These are phyloP conservation scores for Anguilla megastoma DNA, from an alignment of 2,797 vertebrate genomes.

Conservation along the genomic window DNA sequence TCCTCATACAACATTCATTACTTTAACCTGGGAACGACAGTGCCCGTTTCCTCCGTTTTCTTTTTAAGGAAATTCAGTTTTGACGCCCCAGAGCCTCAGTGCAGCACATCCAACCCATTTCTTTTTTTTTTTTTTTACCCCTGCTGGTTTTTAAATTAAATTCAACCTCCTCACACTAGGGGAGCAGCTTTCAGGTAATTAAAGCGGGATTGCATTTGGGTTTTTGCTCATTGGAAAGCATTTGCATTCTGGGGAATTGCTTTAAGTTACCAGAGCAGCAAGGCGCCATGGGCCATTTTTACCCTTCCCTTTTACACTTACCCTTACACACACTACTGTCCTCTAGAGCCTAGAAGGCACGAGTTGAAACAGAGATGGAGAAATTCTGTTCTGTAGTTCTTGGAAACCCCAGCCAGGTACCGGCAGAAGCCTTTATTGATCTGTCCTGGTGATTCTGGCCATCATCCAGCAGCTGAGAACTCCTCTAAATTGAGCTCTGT, in stretches of 20 bases:
- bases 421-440: conserved; percentile 46
- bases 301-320: not conserved
- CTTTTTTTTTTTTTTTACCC: not conserved
- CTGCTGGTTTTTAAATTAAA: conserved; percentile 33
- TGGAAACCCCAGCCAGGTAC: conserved; percentile 43
- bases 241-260: not conserved
- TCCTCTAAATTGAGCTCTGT: conserved; percentile 35
- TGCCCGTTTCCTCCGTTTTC: conserved; percentile 50
- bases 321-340: not conserved
- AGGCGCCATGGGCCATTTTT: not conserved
- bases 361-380: not conserved
- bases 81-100: not conserved
- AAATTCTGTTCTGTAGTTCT: conserved; percentile 36
- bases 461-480: not conserved
- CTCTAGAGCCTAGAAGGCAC: not conserved
- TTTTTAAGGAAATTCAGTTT: conserved; percentile 47
- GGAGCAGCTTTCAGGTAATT: not conserved
- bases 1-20: conserved; percentile 73
- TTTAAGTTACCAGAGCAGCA: not conserved
- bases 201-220: not conserved
- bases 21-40: conserved; percentile 44
- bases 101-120: no score
- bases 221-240: not conserved
- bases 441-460: conserved; percentile 22
- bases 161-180: not conserved